phyloP scores from a whole-genome alignment of 30 jellyfish, hydroid and myxozoan species.

The Euphysa ruthae region DNA sequence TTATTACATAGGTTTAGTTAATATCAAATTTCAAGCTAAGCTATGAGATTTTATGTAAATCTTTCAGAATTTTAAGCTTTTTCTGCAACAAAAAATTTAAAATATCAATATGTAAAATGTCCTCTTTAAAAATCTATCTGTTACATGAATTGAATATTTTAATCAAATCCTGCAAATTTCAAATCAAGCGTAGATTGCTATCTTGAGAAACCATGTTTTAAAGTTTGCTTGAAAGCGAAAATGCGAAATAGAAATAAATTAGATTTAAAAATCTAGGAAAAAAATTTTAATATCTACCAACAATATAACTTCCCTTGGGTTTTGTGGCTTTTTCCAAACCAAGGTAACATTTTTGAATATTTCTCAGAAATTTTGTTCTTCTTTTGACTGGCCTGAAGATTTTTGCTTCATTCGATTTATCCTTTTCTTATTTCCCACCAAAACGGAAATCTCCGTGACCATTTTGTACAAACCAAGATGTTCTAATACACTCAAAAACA shows the following conservation, averaged over 20 bases:
- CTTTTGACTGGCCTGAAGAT: not conserved
- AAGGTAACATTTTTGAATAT: not conserved
- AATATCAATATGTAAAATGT: no score
- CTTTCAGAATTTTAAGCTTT: not conserved
- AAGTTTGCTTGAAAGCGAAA: not conserved
- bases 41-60: not conserved
- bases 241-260: not conserved
- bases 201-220: conserved; percentile 9
- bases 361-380: not conserved
- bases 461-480: not conserved
- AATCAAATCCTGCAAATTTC: not conserved
- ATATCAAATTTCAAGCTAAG: not conserved
- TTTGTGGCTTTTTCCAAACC: not conserved
- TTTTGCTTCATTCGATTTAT: not conserved
- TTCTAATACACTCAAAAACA: not conserved
- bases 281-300: not conserved
- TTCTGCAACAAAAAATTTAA: no score
- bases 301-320: not conserved
- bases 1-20: not conserved
- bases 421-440: not conserved
- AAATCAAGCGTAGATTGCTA: not conserved
- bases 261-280: not conserved
- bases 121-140: not conserved
- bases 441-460: not conserved
- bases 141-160: not conserved